These are phyloP conservation scores for Strigamia maritima DNA, from an alignment of 2,888 invertebrate genomes.

Conservation along the genomic window DNA sequence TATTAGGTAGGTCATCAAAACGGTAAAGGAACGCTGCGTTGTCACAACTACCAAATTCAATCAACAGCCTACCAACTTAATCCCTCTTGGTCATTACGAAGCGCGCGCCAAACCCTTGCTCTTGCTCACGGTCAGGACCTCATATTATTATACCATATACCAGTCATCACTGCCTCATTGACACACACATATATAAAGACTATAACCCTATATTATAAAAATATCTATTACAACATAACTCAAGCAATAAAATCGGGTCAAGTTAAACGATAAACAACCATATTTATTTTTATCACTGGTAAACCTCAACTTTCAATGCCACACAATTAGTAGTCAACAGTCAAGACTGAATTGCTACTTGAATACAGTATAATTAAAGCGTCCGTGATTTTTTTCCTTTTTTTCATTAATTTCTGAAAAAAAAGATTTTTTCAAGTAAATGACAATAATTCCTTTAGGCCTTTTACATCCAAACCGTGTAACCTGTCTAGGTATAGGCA, in stretches of 20 bases:
- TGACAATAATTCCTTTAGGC: background rate
- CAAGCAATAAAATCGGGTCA: background rate
- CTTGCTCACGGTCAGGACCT: background rate
- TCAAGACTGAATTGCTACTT: too few species aligned
- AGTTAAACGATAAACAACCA: too few species aligned
- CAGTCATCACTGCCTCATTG: background rate
- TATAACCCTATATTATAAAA: background rate
- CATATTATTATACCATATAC: background rate
- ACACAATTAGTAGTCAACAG: too few species aligned
- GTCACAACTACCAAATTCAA: constrained; percentile 7
- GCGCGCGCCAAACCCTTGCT: background rate
- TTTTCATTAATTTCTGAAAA: background rate
- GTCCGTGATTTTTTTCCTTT: background rate
- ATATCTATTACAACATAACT: background rate
- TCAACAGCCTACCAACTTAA: background rate
- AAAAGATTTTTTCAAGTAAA: background rate
- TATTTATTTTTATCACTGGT: too few species aligned
- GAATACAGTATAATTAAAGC: too few species aligned
- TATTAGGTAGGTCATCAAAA: constrained; percentile 6
- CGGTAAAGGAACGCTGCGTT: constrained; percentile 8
- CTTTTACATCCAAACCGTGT: constrained; percentile 8
- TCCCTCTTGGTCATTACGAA: background rate
- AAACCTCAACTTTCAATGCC: too few species aligned
- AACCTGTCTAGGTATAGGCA: constrained; percentile 19
- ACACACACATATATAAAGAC: background rate